Evolutionary conservation across 53 echinoderm and acorn worm species (phyloP), one percentile per base, ranked within the genome.

Genomic region (Stichopus horrens): DNA sequence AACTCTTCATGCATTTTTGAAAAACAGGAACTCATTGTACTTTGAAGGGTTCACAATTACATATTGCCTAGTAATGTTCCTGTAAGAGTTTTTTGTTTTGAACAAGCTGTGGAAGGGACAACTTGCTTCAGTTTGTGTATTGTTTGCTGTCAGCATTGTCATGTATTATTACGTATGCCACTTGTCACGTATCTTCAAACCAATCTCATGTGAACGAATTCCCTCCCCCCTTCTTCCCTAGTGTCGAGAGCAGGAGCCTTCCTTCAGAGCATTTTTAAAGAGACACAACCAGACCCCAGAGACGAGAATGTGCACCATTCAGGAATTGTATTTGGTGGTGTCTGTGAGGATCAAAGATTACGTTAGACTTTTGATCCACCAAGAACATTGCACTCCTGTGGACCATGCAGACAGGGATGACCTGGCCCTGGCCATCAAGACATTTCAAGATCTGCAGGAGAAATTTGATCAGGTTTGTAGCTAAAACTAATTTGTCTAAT

Each of bases 221-320:
- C 51, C 2, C 75, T 6, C 75, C 19, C 19, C 11, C 37, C 6
- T 16, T 21, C 22, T 21, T 75, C 75, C 51, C 4, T 77, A 97
- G 97, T 97, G 97, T 88, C 92, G 93, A 52, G 95, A 95, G 74
- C 97, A 97, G 83, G 93, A 95, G 74, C 97, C 97, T 21, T 87
- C 92, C 57, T 97, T 97, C 74, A 88, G 97, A 22, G 91, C 93
- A 22, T 97, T 97, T 89, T 86, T 97, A 19, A 91, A 91, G 83
- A 92, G 87, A 18, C 91, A 92, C 74, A 94, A 97, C 88, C 19
- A 86, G 73, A 92, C 93, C 21, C 87, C 95, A 4, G 86, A 86
- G 23, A 89, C 95, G 0, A 88, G 91, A 90, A 96, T 97, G 95
- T 90, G 91, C 88, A 94, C 92, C 55, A 56, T 97, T 58, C 88